phyloP scores from a whole-genome alignment of 2,888 invertebrate genomes.

The Campoplex capitator region DNA sequence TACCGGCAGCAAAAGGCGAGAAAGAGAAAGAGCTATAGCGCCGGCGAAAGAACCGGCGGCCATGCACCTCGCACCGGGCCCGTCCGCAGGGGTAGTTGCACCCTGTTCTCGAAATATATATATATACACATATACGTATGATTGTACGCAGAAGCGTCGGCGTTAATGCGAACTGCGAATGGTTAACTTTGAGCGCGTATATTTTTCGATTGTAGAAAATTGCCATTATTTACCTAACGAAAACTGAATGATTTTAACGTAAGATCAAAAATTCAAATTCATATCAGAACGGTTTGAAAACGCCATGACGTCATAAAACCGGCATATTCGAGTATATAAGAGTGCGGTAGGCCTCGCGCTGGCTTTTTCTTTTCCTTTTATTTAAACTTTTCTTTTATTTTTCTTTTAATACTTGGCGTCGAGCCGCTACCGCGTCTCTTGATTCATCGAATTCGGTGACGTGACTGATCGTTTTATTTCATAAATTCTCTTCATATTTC shows the following conservation, averaged over 20 bases:
- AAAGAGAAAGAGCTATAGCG: conserved; percentile 41
- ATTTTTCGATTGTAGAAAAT: not conserved
- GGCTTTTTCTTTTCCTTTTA: too few species aligned
- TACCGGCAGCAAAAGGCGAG: not conserved
- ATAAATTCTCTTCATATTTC: not conserved
- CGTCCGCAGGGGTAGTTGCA: conserved; percentile 63
- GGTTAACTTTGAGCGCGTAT: not conserved
- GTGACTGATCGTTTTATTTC: not conserved
- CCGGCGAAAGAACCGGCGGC: conserved; percentile 61
- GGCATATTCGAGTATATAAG: too few species aligned
- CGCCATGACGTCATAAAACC: too few species aligned
- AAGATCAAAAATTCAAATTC: too few species aligned
- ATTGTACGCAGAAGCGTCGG: not conserved
- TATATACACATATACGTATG: conserved; percentile 7
- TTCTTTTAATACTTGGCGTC: too few species aligned
- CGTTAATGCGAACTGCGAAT: not conserved
- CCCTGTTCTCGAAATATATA: conserved; percentile 43
- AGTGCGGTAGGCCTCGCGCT: too few species aligned
- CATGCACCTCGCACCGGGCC: conserved; percentile 65
- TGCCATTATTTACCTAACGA: not conserved
- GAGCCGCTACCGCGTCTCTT: too few species aligned
- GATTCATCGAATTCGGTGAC: not conserved
- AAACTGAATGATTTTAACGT: not conserved
- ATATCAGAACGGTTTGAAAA: too few species aligned
- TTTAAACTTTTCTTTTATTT: too few species aligned